These are phyloP conservation scores for Chascanopsetta lugubris DNA, from an alignment of 2,113 vertebrate species.

Conservation along the genomic window DNA sequence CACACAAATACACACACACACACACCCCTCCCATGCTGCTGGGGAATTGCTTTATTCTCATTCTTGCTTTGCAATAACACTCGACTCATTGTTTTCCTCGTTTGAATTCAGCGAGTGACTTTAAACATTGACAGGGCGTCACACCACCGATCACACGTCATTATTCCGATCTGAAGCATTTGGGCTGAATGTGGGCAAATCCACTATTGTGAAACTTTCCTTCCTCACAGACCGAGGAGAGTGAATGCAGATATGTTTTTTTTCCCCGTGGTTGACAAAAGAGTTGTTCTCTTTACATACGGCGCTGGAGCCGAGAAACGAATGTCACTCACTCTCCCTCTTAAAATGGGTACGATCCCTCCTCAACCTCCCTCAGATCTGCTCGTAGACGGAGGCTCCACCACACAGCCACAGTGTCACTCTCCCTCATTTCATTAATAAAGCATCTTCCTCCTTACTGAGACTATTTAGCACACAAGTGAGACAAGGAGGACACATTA, in stretches of 20 bases:
- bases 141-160: constrained; percentile 43
- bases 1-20: no score
- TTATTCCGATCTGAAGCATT: constrained; percentile 36
- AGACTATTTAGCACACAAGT: constrained; percentile 41
- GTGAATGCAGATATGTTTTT: background rate
- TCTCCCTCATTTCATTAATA: constrained; percentile 58
- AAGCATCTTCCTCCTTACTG: constrained; percentile 54
- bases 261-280: constrained; percentile 25
- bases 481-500: constrained; percentile 27
- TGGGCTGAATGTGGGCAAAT: constrained; percentile 2
- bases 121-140: constrained; percentile 41
- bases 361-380: constrained; percentile 47
- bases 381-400: constrained; percentile 23
- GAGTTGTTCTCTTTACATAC: no score
- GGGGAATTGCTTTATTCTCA: constrained; percentile 40
- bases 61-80: constrained; percentile 43
- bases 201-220: constrained; percentile 7
- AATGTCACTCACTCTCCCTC: no score
- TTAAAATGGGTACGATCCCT: constrained; percentile 12
- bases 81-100: constrained; percentile 36
- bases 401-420: constrained; percentile 29
- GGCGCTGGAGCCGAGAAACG: no score
- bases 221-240: background rate
- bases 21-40: background rate
- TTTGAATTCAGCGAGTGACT: constrained; percentile 41